phyloP scores from a whole-genome alignment of 2,888 invertebrate genomes.

The Drosophila emarginata region DNA sequence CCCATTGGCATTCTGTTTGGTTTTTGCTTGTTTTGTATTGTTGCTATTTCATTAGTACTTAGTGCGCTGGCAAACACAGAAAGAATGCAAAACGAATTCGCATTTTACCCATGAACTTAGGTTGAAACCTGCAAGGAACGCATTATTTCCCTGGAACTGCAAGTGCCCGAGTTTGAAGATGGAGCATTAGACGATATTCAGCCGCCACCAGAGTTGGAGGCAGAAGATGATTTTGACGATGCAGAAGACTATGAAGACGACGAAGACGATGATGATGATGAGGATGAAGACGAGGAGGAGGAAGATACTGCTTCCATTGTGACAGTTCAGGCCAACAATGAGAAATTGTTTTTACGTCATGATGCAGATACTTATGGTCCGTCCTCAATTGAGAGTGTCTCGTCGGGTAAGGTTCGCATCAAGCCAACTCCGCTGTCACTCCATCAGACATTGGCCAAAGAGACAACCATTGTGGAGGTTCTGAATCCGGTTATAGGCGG shows the following conservation, averaged over 20 bases:
- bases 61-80: slow-evolving; percentile 41
- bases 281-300: slow-evolving; percentile 83
- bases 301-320: slow-evolving; percentile 84
- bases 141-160: slow-evolving; percentile 94
- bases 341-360: slow-evolving; percentile 80
- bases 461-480: slow-evolving; percentile 82
- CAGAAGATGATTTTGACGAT: slow-evolving; percentile 64
- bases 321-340: slow-evolving; percentile 82
- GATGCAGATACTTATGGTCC: slow-evolving; percentile 73
- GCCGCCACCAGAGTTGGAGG: slow-evolving; percentile 58
- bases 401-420: slow-evolving; percentile 74
- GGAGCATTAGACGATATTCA: slow-evolving; percentile 58
- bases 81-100: slow-evolving; percentile 66
- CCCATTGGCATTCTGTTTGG: not conserved
- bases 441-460: slow-evolving; percentile 79
- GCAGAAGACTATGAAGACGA: slow-evolving; percentile 68
- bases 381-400: slow-evolving; percentile 74
- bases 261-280: slow-evolving; percentile 81
- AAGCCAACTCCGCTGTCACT: slow-evolving; percentile 74
- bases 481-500: slow-evolving; percentile 82
- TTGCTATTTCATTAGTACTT: slow-evolving; percentile 54
- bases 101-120: slow-evolving; percentile 82
- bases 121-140: slow-evolving; percentile 96
- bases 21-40: slow-evolving; percentile 33
- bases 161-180: slow-evolving; percentile 83